Evolutionary conservation across 2,888 invertebrate species (phyloP), one percentile per base, ranked within the genome.

Genomic region (Paralinhomoeus sp.): DNA sequence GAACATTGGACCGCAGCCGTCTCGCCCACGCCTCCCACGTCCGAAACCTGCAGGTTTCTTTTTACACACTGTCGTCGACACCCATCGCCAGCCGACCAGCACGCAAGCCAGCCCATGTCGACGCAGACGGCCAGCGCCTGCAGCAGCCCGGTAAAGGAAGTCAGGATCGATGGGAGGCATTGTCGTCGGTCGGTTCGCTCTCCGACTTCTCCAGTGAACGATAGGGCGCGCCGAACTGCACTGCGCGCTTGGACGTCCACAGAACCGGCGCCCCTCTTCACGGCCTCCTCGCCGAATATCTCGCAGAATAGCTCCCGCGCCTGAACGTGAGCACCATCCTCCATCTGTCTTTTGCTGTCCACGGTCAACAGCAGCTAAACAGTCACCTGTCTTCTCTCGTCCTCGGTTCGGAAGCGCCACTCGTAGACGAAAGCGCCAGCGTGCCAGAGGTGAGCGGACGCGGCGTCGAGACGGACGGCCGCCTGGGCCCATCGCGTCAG

Each of bases 61-160:
- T n/a, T n/a, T n/a, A n/a, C n/a, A n/a, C n/a, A n/a, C n/a, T n/a
- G n/a, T n/a, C n/a, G n/a, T n/a, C n/a, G n/a, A n/a, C n/a, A n/a
- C n/a, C n/a, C n/a, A n/a, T n/a, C n/a, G n/a, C n/a, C n/a, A n/a
- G 13, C 72, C 71, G 56, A 83, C 81, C 60, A 89, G 63, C 56
- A 97, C 0, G 83, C 70, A 64, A 93, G 75, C 80, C 91, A 93
- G 58, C 81, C 80, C 75, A 83, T 78, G 54, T 80, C 73, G 7
- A 87, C 73, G 63, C 85, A 84, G 53, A 80, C 78, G 20, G 78
- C 75, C 44, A 97, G 64, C 44, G 78, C 77, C 62, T 81, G 78
- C 31, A 93, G 62, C 3, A 71, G 65, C 7, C 73, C 67, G 65
- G 63, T 15, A 68, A 50, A 22, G 67, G 47, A 24, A 35, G 40